A percentile compares a stretch with the other conserved stretches of the same genome.
Conservation (phyloP, 2,797 vertebrate species). For the Sebastolobus alascanus region DNA sequence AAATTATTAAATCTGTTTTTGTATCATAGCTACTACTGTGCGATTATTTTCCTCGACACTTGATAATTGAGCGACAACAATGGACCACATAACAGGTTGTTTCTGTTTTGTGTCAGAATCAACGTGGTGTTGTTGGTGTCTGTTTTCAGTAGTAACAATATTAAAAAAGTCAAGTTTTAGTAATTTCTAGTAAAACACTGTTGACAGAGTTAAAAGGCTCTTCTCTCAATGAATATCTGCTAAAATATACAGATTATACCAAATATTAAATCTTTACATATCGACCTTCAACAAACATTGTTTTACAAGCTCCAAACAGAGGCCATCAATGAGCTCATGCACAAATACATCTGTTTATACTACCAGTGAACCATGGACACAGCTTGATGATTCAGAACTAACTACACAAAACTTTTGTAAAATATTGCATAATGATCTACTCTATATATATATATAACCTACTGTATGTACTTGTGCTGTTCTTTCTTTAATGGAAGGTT, state of each 20-base stretch:
- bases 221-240: not conserved
- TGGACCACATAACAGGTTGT: not conserved
- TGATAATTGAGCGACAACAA: not conserved
- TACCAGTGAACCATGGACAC: not conserved
- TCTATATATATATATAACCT: not conserved
- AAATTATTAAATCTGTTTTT: no score
- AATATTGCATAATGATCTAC: not conserved
- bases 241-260: constrained; percentile 16
- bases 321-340: constrained; percentile 4
- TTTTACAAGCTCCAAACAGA: constrained; percentile 11
- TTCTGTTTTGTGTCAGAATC: not conserved
- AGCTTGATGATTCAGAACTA: constrained; percentile 1
- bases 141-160: not conserved
- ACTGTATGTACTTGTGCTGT: no score
- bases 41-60: not conserved
- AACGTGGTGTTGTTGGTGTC: not conserved
- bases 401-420: not conserved
- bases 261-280: constrained; percentile 16
- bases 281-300: constrained; percentile 11
- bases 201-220: constrained; percentile 16
- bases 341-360: constrained; percentile 32
- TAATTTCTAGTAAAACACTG: not conserved
- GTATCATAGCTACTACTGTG: no score
- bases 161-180: not conserved
- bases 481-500: not conserved